phyloP scores from a whole-genome alignment of 2,888 invertebrate species.

The Mellilla xanthometata region DNA sequence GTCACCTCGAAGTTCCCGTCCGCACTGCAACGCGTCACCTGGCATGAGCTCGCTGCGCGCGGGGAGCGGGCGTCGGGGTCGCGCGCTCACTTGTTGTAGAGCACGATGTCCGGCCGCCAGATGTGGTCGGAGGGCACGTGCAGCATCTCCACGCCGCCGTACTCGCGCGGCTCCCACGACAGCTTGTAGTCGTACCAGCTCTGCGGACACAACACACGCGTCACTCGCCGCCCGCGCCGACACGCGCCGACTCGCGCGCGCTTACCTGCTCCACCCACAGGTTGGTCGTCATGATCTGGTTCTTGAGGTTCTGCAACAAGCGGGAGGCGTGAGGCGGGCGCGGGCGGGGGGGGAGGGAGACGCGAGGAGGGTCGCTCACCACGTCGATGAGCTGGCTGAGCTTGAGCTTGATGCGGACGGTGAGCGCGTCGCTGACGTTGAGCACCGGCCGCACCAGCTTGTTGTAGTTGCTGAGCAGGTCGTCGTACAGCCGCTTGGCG shows the following conservation, averaged over 20 bases:
- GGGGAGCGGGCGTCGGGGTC: background rate
- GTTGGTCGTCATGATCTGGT: conserved; percentile 97
- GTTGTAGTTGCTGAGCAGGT: conserved; percentile 97
- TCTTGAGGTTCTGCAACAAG: conserved; percentile 92
- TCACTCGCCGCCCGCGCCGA: background rate
- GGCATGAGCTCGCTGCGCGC: background rate
- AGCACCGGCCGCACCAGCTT: conserved; percentile 98
- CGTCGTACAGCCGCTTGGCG: conserved; percentile 97
- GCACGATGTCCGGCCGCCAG: conserved; percentile 97
- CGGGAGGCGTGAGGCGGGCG: conserved; percentile 7
- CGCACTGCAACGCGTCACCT: conserved; percentile 83
- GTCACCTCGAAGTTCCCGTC: conserved; percentile 97
- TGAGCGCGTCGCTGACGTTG: conserved; percentile 96
- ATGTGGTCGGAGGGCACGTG: conserved; percentile 98
- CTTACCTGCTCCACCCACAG: conserved; percentile 91
- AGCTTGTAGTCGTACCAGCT: conserved; percentile 98
- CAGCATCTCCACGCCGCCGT: conserved; percentile 96
- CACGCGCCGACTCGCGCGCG: background rate
- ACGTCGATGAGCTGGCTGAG: conserved; percentile 98
- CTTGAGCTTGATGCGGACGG: conserved; percentile 97
- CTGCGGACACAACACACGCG: conserved; percentile 62
- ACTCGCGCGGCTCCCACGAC: conserved; percentile 97
- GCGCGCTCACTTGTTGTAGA: conserved; percentile 93
- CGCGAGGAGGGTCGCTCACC: conserved; percentile 84
- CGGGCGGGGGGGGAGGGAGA: background rate